These are phyloP conservation scores for Oscheius sp. DNA, from an alignment of 2,888 invertebrate genomes.

Conservation along the genomic window DNA sequence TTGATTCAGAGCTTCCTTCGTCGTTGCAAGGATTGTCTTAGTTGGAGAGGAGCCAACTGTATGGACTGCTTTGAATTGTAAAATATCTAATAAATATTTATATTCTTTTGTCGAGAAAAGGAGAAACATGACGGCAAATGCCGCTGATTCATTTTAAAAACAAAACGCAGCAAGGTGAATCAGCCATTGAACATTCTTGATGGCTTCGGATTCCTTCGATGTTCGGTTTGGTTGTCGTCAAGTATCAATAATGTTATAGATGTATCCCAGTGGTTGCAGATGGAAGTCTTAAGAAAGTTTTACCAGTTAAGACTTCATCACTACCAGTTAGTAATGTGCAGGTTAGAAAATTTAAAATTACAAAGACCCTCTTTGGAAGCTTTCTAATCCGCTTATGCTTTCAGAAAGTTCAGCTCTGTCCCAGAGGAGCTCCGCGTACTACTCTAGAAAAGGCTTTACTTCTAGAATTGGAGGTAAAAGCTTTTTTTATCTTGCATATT, in stretches of 20 bases:
- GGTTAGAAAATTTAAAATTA: background rate
- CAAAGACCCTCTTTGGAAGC: background rate
- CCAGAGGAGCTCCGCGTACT: too few species aligned
- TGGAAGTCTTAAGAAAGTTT: background rate
- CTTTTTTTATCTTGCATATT: background rate
- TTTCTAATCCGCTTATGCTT: background rate
- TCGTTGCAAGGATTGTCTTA: conserved; percentile 59
- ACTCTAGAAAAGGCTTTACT: background rate
- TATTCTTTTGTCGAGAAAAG: background rate
- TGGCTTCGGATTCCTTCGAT: background rate
- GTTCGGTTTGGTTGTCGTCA: background rate
- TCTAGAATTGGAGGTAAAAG: conserved; percentile 1
- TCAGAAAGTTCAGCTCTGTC: background rate
- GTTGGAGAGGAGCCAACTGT: conserved; percentile 58
- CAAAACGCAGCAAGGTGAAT: conserved; percentile 6
- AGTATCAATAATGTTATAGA: background rate
- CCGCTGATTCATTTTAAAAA: conserved; percentile 15
- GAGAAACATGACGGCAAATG: background rate
- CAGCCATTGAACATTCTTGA: background rate
- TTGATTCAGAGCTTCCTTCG: conserved; percentile 47
- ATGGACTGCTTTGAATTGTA: conserved; percentile 62
- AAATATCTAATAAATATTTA: conserved; percentile 25
- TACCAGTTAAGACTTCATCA: background rate
- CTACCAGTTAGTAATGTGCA: background rate
- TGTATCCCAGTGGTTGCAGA: background rate